These are phyloP conservation scores for Azorinus chamasolen DNA, from an alignment of 2,888 invertebrate genomes.

Conservation along the genomic window DNA sequence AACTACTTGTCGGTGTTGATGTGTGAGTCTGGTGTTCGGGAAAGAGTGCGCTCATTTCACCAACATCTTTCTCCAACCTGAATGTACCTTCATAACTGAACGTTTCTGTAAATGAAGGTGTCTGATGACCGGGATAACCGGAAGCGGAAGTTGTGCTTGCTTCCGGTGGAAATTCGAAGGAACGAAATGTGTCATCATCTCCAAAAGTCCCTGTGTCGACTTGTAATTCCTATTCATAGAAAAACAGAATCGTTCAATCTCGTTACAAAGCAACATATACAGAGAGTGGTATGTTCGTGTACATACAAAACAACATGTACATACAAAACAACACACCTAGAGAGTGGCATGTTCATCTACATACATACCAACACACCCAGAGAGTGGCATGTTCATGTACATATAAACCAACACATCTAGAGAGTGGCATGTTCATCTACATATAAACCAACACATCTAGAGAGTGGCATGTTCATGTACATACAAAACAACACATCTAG, in stretches of 20 bases:
- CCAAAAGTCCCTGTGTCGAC: constrained; percentile 59
- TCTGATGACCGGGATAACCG: constrained; percentile 63
- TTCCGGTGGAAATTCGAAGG: constrained; percentile 69
- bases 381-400: too few species aligned
- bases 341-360: too few species aligned
- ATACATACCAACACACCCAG: too few species aligned
- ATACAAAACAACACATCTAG: too few species aligned
- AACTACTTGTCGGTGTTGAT: constrained; percentile 35
- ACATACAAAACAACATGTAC: too few species aligned
- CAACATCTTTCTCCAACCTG: constrained; percentile 72
- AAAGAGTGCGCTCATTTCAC: constrained; percentile 63
- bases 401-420: too few species aligned
- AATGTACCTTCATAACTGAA: constrained; percentile 79
- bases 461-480: too few species aligned
- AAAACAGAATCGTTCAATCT: constrained; percentile 12
- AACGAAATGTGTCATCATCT: constrained; percentile 69
- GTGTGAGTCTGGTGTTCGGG: constrained; percentile 42
- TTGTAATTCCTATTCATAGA: constrained; percentile 47
- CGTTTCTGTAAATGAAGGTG: constrained; percentile 72
- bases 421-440: too few species aligned
- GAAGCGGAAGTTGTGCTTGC: constrained; percentile 65
- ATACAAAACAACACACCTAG: too few species aligned
- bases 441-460: too few species aligned
- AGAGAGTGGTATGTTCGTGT: too few species aligned
- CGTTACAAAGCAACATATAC: too few species aligned